Base-by-base conservation (phyloP, 2,113 vertebrate species). In the Scolopax mira region DNA sequence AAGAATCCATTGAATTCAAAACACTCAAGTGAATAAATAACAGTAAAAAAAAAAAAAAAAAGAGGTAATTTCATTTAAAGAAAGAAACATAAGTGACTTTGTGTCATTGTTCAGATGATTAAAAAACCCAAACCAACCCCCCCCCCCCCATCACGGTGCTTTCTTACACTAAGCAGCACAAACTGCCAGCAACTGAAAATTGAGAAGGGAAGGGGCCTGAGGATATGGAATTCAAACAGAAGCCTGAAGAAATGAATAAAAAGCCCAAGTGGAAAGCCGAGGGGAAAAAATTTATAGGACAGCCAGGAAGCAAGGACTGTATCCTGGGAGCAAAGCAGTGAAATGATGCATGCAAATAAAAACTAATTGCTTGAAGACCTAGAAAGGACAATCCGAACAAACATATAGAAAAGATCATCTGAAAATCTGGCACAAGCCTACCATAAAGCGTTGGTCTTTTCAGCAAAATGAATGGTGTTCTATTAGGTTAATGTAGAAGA, bases 301-400 rank as follows among this genome's bases (percentile, higher is more conserved):
- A 86, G 70, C 18, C 78, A 78, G 78, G 89, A 60, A 75, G 54
- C 66, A 89, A 85, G 37, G 52, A 24, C 42, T 82, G 8, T 87
- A 75, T 85, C 78, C 78, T 88, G 66, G 78, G 73, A 89, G 55
- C 54, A 90, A 83, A 91, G 81, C n/a, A 83, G 88, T 79, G 85
- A 93, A 95, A 89, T 93, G 85, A 96, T 85, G 85, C 93, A 85
- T 95, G 85, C 90, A 94, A 96, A 97, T 91, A 96, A 73, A 91
- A 95, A 95, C 79, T 95, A 96, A 96, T 96, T 95, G 67, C 67
- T 93, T 78, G 58, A 90, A 79, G 88, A 85, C 31, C 71, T 88
- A 88, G 79, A 77, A 95, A 95, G 79, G 91, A 95, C 81, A 93
- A 72, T 39, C 25, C 37, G 75, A 96, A 78, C 41, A 93, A 93